A percentile compares a stretch with the other conserved stretches of the same genome.
These are phyloP conservation scores for Noctuana brunneofusca DNA, from an alignment of 2,888 invertebrate genomes.

Conservation along the genomic window DNA sequence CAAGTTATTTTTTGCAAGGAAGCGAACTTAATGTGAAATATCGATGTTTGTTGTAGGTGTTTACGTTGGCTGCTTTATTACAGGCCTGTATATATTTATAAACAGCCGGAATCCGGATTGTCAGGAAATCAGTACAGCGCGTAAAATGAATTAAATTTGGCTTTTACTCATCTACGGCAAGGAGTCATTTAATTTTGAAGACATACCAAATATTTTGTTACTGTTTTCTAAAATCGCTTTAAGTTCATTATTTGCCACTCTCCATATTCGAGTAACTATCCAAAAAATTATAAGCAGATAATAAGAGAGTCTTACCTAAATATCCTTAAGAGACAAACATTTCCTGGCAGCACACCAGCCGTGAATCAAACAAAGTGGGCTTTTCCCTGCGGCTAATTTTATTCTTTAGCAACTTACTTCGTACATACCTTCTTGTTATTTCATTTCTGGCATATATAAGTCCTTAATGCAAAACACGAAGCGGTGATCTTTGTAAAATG, in stretches of 20 bases:
- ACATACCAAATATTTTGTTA: too few species aligned
- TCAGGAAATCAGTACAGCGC: constrained; percentile 50
- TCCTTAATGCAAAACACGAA: neutral
- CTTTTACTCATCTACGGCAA: constrained; percentile 28
- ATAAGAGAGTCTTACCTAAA: neutral
- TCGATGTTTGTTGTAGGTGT: constrained; percentile 61
- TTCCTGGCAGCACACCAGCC: neutral
- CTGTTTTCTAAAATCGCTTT: too few species aligned
- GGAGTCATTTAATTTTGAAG: too few species aligned
- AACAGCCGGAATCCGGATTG: constrained; percentile 48
- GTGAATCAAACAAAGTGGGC: neutral
- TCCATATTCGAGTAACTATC: neutral
- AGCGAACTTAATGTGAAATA: constrained; percentile 61
- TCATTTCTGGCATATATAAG: neutral
- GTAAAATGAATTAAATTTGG: constrained; percentile 35
- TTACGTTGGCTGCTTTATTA: constrained; percentile 58
- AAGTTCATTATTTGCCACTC: too few species aligned
- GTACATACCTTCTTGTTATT: neutral
- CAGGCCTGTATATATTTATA: constrained; percentile 52
- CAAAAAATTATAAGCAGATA: neutral
- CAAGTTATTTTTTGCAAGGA: constrained; percentile 61
- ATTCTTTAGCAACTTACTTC: neutral
- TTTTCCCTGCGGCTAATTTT: constrained; percentile 4
- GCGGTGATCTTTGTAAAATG: too few species aligned
- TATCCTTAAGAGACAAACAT: neutral